A percentile compares a stretch with the other conserved stretches of the same genome.
phyloP scores from a whole-genome alignment of 2,797 vertebrate species.

The Lutra lutra region DNA sequence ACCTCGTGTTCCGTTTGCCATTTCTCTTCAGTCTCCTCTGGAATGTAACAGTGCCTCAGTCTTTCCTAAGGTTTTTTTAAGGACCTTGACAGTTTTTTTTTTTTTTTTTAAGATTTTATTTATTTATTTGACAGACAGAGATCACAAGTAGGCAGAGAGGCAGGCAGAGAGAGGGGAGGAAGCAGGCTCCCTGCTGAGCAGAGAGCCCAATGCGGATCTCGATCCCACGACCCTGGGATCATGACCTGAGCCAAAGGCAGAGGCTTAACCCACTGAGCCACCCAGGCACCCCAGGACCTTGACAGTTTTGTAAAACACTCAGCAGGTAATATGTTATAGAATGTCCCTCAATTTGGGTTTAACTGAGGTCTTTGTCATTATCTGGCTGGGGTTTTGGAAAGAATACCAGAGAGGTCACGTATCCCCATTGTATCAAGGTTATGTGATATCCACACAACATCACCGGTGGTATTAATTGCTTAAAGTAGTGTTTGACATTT shows the following conservation, averaged over 20 bases:
- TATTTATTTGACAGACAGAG: too few species aligned
- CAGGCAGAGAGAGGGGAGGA: too few species aligned
- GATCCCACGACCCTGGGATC: too few species aligned
- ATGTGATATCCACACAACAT: background rate
- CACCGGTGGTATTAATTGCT: background rate
- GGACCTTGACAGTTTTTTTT: background rate
- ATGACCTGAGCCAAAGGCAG: too few species aligned
- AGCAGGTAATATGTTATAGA: background rate
- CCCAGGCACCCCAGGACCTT: background rate
- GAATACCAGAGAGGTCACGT: background rate
- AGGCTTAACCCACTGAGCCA: too few species aligned
- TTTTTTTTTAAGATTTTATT: background rate
- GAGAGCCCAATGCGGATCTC: too few species aligned
- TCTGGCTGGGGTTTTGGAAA: slow-evolving; percentile 30
- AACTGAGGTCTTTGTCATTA: background rate
- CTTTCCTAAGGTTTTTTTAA: background rate
- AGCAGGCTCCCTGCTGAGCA: too few species aligned
- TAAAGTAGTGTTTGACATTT: background rate
- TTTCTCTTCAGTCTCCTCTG: background rate
- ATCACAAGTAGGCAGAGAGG: too few species aligned
- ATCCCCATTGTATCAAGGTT: background rate
- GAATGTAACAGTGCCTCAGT: background rate
- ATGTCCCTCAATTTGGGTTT: background rate
- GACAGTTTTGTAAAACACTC: background rate
- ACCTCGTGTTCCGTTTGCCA: background rate